Conservation (phyloP, 64 coral and sea anemone species). For the Actinia tenebrosa region DNA sequence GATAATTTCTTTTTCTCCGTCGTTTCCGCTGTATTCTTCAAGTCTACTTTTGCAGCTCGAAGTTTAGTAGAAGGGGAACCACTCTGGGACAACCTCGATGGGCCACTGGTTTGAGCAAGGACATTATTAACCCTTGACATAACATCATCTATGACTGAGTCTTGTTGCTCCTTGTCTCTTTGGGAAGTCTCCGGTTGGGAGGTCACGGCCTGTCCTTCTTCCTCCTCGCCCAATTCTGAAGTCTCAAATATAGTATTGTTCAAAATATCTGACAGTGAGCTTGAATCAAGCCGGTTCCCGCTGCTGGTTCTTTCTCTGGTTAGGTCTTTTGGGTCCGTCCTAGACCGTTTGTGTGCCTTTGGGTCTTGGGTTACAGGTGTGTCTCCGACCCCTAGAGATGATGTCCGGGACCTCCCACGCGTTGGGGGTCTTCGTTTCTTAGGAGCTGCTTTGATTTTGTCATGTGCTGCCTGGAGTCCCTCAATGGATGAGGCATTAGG, state of each 20-base stretch:
- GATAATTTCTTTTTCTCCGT: neutral
- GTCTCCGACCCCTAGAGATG: conserved; percentile 9
- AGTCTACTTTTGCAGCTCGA: neutral
- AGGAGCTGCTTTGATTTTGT: conserved; percentile 80
- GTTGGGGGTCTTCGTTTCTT: conserved; percentile 76
- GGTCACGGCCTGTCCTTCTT: neutral
- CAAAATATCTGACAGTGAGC: conserved; percentile 22
- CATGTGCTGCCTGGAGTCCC: conserved; percentile 67
- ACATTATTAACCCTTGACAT: conserved; percentile 9
- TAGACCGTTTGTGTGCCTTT: conserved; percentile 28
- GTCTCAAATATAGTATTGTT: conserved; percentile 25
- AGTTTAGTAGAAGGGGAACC: neutral
- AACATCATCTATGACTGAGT: conserved; percentile 26
- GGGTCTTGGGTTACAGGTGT: conserved; percentile 23
- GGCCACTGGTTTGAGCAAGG: neutral
- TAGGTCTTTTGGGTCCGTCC: conserved; percentile 31
- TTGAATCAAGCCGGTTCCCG: neutral
- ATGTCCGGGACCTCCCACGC: conserved; percentile 17
- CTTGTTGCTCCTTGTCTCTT: neutral
- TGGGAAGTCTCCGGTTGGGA: neutral
- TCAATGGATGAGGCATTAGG: conserved; percentile 50
- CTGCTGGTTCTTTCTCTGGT: neutral
- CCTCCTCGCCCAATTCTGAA: neutral
- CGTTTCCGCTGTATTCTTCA: neutral
- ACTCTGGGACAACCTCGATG: neutral